Percentiles rank a stretch among this genome's conserved stretches.
Evolutionary conservation across 1,140 invertebrate genomes (phyloP).

Genomic region (Drosophila subobscura): DNA sequence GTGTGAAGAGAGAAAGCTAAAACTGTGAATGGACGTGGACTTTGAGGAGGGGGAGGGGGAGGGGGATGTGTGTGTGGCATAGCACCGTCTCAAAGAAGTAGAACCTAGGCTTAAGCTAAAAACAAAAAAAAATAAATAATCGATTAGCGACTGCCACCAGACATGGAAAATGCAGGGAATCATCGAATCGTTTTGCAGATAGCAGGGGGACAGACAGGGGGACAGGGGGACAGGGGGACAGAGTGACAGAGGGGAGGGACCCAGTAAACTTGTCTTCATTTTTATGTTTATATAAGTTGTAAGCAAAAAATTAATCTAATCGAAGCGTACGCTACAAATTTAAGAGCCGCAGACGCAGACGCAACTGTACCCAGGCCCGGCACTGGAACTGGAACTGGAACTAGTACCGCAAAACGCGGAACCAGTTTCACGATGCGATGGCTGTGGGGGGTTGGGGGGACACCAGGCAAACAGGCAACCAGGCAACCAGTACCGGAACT

Average conservation of each 20-base stretch:
- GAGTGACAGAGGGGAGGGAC: conserved; percentile 14
- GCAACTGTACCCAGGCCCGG: conserved; percentile 37
- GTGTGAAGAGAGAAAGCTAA: conserved; percentile 26
- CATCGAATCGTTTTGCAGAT: background rate
- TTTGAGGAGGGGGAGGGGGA: background rate
- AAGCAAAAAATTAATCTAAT: conserved; percentile 67
- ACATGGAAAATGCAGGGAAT: background rate
- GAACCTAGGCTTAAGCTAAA: conserved; percentile 71
- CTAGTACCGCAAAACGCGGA: background rate
- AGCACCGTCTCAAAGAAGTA: conserved; percentile 66
- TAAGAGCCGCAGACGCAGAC: conserved; percentile 52
- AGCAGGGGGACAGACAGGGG: background rate
- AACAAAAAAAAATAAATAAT: conserved; percentile 50
- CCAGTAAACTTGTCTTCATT: conserved; percentile 65
- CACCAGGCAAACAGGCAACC: too few species aligned
- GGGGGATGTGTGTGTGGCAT: conserved; percentile 36
- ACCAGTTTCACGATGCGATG: background rate
- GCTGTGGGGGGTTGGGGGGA: background rate
- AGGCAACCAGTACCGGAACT: conserved; percentile 13
- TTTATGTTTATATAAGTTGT: conserved; percentile 45
- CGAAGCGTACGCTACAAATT: conserved; percentile 52
- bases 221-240: background rate
- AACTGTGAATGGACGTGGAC: conserved; percentile 11
- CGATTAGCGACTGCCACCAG: conserved; percentile 63
- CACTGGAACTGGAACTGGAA: conserved; percentile 16